Percentiles rank a stretch among this genome's conserved stretches.
Evolutionary conservation across 1,140 invertebrate species (phyloP).

Genomic region (Diprion similis): DNA sequence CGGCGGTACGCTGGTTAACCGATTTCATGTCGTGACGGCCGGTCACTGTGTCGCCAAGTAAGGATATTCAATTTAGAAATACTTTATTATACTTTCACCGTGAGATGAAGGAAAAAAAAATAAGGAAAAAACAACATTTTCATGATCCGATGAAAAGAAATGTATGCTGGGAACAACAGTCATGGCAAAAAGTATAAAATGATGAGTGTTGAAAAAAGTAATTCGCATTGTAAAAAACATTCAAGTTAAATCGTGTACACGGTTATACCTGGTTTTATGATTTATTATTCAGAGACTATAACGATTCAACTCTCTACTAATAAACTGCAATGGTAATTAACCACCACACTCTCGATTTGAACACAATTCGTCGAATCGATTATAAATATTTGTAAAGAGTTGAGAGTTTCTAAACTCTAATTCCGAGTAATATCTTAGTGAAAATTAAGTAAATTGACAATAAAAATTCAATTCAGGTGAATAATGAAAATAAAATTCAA

Average conservation of each 20-base stretch:
- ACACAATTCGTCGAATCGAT: too few species aligned
- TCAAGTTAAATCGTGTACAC: too few species aligned
- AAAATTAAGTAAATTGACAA: background rate
- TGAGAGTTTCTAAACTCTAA: background rate
- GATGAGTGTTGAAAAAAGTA: too few species aligned
- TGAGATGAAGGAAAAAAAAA: background rate
- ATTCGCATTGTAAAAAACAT: too few species aligned
- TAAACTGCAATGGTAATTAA: too few species aligned
- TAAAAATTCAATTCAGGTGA: background rate
- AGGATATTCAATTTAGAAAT: constrained; percentile 33
- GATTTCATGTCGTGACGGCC: constrained; percentile 93
- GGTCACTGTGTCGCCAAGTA: constrained; percentile 93
- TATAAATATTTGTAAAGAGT: too few species aligned
- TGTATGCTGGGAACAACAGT: too few species aligned
- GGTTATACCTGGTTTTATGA: too few species aligned
- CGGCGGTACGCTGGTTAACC: constrained; percentile 91
- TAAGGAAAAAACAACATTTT: background rate
- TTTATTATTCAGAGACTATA: too few species aligned
- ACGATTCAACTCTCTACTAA: too few species aligned
- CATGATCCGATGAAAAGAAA: constrained; percentile 2
- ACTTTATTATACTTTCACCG: background rate
- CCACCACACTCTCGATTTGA: too few species aligned
- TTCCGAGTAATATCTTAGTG: constrained; percentile 4
- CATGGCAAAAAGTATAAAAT: too few species aligned
- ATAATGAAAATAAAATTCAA: constrained; percentile 2